These are phyloP conservation scores for Pyrrhia umbra DNA, from an alignment of 2,888 invertebrate genomes.

Conservation along the genomic window DNA sequence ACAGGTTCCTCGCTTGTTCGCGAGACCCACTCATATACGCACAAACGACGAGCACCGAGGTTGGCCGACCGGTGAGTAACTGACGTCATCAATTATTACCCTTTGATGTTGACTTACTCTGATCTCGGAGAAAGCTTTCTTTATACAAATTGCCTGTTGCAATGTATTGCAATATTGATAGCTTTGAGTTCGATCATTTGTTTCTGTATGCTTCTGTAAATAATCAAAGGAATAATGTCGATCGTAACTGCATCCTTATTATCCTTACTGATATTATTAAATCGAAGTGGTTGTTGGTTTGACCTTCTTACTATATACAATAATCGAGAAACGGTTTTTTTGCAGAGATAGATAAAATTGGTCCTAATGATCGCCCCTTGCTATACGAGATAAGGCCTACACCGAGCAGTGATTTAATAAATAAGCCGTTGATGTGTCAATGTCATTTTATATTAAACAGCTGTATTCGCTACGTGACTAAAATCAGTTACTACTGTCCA, in stretches of 20 bases:
- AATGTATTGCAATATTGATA: conserved; percentile 41
- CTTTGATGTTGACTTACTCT: conserved; percentile 57
- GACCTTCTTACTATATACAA: neutral
- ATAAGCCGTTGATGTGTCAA: conserved; percentile 1
- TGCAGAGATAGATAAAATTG: neutral
- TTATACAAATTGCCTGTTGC: conserved; percentile 36
- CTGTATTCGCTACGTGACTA: conserved; percentile 31
- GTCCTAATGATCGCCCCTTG: neutral
- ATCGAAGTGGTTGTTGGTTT: neutral
- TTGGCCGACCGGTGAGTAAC: conserved; percentile 79
- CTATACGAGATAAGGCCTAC: neutral
- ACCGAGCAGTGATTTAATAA: neutral
- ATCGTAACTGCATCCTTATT: neutral
- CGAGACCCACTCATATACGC: conserved; percentile 75
- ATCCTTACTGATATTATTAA: neutral
- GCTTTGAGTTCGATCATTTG: conserved; percentile 46
- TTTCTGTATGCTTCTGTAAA: conserved; percentile 48
- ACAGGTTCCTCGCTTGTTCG: conserved; percentile 80
- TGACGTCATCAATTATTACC: conserved; percentile 57
- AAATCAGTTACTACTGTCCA: conserved; percentile 37
- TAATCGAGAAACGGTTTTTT: neutral
- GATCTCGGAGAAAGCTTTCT: conserved; percentile 55
- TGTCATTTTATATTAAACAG: conserved; percentile 23
- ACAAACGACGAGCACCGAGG: conserved; percentile 77
- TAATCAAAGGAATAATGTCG: conserved; percentile 14